Evolutionary conservation across 2,797 vertebrate species (phyloP).

Genomic region (Trachops cirrhosus): DNA sequence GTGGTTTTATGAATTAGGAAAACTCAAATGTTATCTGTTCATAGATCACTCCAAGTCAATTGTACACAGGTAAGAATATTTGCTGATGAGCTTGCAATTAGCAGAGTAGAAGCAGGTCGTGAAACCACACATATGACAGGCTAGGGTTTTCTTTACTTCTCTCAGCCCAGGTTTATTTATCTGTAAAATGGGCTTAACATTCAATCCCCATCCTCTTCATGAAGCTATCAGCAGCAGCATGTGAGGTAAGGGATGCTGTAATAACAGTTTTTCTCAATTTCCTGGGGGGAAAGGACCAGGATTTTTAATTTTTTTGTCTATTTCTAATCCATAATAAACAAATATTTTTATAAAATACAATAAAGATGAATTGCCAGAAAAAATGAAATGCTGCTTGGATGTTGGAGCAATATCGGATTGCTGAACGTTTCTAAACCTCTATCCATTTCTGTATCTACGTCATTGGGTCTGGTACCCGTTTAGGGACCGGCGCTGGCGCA

Average conservation of each 20-base stretch:
- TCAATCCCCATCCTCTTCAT: not conserved
- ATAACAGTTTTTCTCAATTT: not conserved
- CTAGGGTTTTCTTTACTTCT: not conserved
- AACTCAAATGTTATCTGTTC: not conserved
- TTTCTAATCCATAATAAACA: not conserved
- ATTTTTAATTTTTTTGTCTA: not conserved
- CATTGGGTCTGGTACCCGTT: accelerated
- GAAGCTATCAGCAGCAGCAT: not conserved
- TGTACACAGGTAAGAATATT: not conserved
- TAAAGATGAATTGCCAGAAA: not conserved
- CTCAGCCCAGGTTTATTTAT: not conserved
- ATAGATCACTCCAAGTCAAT: not conserved
- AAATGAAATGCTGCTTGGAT: not conserved
- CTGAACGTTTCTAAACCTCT: not conserved
- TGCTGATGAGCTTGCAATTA: not conserved
- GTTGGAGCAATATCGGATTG: not conserved
- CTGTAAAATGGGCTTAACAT: not conserved
- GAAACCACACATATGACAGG: not conserved
- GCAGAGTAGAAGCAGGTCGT: not conserved
- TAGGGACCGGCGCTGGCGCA: not conserved
- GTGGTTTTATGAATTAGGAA: not conserved
- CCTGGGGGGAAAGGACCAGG: not conserved
- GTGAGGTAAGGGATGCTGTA: accelerated
- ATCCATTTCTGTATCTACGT: not conserved
- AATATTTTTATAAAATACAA: not conserved